phyloP scores from a whole-genome alignment of 2,113 vertebrate species.

The Trematomus loennbergii region DNA sequence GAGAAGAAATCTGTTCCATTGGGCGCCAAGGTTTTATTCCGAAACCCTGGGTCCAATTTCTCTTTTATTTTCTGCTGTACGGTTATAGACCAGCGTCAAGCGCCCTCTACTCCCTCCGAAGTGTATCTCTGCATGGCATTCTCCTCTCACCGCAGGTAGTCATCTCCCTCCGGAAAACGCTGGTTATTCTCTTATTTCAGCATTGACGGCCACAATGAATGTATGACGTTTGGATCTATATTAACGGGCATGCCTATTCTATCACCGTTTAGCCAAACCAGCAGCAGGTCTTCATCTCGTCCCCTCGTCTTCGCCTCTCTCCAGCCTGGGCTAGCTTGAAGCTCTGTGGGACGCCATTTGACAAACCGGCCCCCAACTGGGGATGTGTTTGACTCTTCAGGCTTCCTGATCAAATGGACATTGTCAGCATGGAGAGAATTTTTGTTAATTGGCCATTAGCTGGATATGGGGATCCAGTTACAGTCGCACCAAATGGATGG shows the following conservation, averaged over 20 bases:
- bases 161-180: constrained; percentile 52
- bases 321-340: constrained; percentile 64
- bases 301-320: constrained; percentile 46
- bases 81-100: constrained; percentile 38
- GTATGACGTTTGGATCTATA: constrained; percentile 51
- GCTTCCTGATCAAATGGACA: constrained; percentile 87
- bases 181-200: constrained; percentile 50
- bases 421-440: constrained; percentile 81
- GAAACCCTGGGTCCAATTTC: constrained; percentile 84
- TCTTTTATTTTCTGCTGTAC: constrained; percentile 75
- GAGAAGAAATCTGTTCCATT: constrained; percentile 82
- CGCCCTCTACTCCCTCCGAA: constrained; percentile 35
- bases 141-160: constrained; percentile 72
- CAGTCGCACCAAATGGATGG: background rate
- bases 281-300: constrained; percentile 55
- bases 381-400: constrained; percentile 90
- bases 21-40: constrained; percentile 86
- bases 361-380: constrained; percentile 81
- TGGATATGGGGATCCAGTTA: constrained; percentile 15
- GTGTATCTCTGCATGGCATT: constrained; percentile 51
- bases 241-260: constrained; percentile 51
- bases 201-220: constrained; percentile 25
- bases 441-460: constrained; percentile 42
- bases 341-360: constrained; percentile 79
- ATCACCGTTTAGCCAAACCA: constrained; percentile 45